A percentile compares a stretch with the other conserved stretches of the same genome.
Conservation (phyloP, 2,888 invertebrate species). For the Bursaphelenchus okinawaensis region DNA sequence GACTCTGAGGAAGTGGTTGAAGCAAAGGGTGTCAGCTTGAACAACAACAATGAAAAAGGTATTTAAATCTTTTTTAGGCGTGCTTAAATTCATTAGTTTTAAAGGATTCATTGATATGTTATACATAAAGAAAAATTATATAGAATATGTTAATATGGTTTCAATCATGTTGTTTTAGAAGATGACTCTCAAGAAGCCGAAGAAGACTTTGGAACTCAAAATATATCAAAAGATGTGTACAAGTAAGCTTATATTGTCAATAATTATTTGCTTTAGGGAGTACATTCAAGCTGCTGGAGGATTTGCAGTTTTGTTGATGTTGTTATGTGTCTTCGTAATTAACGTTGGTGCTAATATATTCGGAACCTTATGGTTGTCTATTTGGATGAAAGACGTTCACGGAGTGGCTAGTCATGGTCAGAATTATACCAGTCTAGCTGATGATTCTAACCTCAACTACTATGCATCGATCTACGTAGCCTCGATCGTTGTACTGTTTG, state of each 20-base stretch:
- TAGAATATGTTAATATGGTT: no score
- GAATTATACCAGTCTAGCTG: constrained; percentile 15
- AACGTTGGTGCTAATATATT: constrained; percentile 64
- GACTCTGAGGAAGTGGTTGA: background rate
- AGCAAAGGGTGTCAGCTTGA: background rate
- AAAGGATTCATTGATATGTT: no score
- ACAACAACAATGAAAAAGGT: background rate
- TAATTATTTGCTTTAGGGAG: constrained; percentile 13
- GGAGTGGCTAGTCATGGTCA: constrained; percentile 19
- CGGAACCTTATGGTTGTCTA: constrained; percentile 66
- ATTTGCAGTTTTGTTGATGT: constrained; percentile 45
- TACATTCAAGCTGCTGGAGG: constrained; percentile 65
- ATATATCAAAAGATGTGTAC: constrained; percentile 43
- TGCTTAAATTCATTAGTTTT: no score
- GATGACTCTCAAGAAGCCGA: constrained; percentile 35
- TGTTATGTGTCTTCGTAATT: constrained; percentile 60
- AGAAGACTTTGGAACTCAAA: constrained; percentile 49
- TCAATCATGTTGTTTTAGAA: background rate
- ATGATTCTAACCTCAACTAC: constrained; percentile 20
- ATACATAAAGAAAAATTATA: constrained; percentile 2
- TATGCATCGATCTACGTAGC: constrained; percentile 64
- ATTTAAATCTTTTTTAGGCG: no score
- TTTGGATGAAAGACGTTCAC: constrained; percentile 63
- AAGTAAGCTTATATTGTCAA: constrained; percentile 22
- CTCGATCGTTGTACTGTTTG: constrained; percentile 62